A percentile compares a stretch with the other conserved stretches of the same genome.
phyloP scores from a whole-genome alignment of 2,113 vertebrate species.

The Sinocyclocheilus anophthalmus region DNA sequence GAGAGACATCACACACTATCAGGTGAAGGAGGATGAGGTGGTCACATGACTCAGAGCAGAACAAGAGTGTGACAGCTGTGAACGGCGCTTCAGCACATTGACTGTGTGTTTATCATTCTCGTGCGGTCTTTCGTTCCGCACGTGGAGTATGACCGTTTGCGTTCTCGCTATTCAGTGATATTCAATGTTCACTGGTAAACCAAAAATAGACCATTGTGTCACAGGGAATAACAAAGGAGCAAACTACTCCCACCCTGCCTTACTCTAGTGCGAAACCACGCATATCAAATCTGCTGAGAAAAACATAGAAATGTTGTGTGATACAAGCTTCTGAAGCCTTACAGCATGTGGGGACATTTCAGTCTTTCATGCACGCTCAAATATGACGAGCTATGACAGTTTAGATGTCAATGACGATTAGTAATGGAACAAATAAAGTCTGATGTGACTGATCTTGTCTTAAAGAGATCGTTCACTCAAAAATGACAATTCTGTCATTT shows the following conservation, averaged over 20 bases:
- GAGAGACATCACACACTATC: slow-evolving; percentile 69
- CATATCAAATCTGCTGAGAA: too few relatives aligned
- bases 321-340: too few relatives aligned
- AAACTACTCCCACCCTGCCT: too few relatives aligned
- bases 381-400: not conserved
- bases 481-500: not conserved
- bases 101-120: too few relatives aligned
- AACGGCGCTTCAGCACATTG: not conserved
- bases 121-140: too few relatives aligned
- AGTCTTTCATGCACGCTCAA: not conserved
- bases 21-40: slow-evolving; percentile 64
- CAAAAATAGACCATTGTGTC: not conserved
- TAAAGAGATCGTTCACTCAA: not conserved
- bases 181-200: too few relatives aligned
- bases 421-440: not conserved
- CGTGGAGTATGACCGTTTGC: too few relatives aligned
- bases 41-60: slow-evolving; percentile 54
- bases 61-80: slow-evolving; percentile 67
- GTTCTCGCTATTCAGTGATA: too few relatives aligned
- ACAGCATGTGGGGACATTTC: not conserved
- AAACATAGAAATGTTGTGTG: too few relatives aligned
- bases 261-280: too few relatives aligned
- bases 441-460: not conserved
- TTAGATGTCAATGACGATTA: not conserved
- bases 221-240: not conserved